These are phyloP conservation scores for Chaenogobius annularis DNA, from an alignment of 2,113 vertebrate genomes.

Conservation along the genomic window DNA sequence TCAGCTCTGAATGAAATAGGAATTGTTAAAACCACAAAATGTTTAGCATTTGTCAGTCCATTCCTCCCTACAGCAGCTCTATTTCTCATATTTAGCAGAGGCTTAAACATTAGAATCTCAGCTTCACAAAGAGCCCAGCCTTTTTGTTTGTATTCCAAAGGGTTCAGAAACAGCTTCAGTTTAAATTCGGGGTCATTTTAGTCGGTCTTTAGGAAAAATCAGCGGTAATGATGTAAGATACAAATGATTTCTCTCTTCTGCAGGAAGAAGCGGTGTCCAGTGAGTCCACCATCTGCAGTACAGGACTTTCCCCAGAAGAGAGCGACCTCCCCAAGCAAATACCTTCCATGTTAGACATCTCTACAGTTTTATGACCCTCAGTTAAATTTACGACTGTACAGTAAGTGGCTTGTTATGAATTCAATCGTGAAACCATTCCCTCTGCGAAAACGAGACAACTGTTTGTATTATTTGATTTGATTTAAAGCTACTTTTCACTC, in stretches of 20 bases:
- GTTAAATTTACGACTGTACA: neutral
- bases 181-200: too few relatives aligned
- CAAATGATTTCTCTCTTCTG: neutral
- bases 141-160: too few relatives aligned
- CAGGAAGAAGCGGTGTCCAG: constrained; percentile 47
- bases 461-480: constrained; percentile 15
- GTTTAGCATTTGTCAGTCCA: too few relatives aligned
- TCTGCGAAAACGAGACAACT: neutral
- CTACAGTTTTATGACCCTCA: neutral
- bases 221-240: too few relatives aligned
- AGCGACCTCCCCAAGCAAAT: constrained; percentile 58
- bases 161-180: too few relatives aligned
- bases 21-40: too few relatives aligned
- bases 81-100: too few relatives aligned
- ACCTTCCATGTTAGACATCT: constrained; percentile 68
- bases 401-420: neutral
- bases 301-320: constrained; percentile 51
- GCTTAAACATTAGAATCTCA: too few relatives aligned
- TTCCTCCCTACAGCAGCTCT: too few relatives aligned
- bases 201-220: too few relatives aligned
- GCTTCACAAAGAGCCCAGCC: too few relatives aligned
- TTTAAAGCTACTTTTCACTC: constrained; percentile 7
- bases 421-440: constrained; percentile 8
- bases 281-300: constrained; percentile 31
- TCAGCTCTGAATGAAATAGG: too few relatives aligned